A percentile compares a stretch with the other conserved stretches of the same genome.
Conservation (phyloP, 1,140 invertebrate genomes). For the Oryctes rhinoceros region DNA sequence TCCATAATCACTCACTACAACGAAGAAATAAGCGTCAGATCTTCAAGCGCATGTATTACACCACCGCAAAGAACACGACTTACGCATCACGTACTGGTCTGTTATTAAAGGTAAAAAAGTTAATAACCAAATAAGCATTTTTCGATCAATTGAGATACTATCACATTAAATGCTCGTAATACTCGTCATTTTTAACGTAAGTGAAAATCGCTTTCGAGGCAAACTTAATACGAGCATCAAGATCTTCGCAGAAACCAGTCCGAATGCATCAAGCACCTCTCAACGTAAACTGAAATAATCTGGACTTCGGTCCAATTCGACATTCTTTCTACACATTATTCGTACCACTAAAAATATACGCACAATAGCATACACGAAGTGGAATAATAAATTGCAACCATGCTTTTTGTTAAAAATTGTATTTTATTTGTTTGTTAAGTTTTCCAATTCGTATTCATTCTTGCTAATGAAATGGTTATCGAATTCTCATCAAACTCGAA, state of each 20-base stretch:
- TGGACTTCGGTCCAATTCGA: slow-evolving; percentile 6
- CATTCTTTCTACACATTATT: slow-evolving; percentile 24
- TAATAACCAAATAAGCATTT: neutral
- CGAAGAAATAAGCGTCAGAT: neutral
- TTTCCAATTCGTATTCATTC: no score
- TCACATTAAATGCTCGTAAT: no score
- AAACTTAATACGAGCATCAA: neutral
- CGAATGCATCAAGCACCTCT: neutral
- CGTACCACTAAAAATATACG: slow-evolving; percentile 23
- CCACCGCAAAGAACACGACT: neutral
- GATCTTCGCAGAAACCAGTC: neutral
- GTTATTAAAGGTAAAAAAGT: neutral
- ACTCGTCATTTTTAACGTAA: no score
- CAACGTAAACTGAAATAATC: slow-evolving; percentile 29
- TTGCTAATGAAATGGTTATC: no score
- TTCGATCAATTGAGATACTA: neutral
- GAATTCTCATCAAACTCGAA: no score
- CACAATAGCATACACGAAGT: neutral
- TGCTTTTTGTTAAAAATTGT: no score
- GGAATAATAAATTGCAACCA: no score
- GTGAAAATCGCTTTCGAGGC: neutral
- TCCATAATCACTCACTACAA: slow-evolving; percentile 16
- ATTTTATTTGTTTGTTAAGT: no score
- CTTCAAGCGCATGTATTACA: neutral
- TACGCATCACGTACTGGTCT: neutral